Evolutionary conservation across 2,113 vertebrate genomes (phyloP), one percentile per base, ranked within the genome.

Genomic region (Prunella himalayana): DNA sequence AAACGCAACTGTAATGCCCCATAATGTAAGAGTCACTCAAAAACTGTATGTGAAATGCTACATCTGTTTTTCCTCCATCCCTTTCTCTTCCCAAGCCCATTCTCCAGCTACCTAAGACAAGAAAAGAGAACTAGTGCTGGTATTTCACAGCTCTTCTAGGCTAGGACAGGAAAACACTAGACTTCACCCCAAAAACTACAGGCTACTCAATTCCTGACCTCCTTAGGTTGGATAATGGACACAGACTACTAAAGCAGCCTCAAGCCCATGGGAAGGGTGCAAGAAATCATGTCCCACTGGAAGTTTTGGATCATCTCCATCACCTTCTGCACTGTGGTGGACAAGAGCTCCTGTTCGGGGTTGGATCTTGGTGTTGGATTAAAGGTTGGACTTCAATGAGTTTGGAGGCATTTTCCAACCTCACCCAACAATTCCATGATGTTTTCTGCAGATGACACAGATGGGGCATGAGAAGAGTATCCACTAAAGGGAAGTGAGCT

Each of bases 31-130:
- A 95, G 57, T 92, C 92, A 87, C 87, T 95, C 70, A 95, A 94
- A 88, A 79, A 90, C 51, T 69, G 8, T 30, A 81, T 8, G 60
- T 91, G 92, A 95, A 95, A 94, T 94, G 94, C 94, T 97, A 97
- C 95, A 96, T 95, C 86, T 93, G 71, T 66, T 93, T 60, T 88
- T 91, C 44, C 35, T 86, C 75, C 2, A 22, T 54, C 76, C 66
- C 64, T 0, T 90, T 76, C 41, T 92, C 86, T 90, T 93, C 76
- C 68, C 88, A 94, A 95, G 69, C 86, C 79, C 54, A 13, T 65
- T 93, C 57, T 70, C 31, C 54, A 61, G 6, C 50, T 33, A 83
- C 27, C 64, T 73, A 68, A 85, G 56, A 69, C 35, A 64, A 39
- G 84, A 88, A 35, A 54, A 71, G 42, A 91, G 70, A 85, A 57